Evolutionary conservation across 2,888 invertebrate species (phyloP), one percentile per base, ranked within the genome.

Genomic region (Hydrotaea diabolus): DNA sequence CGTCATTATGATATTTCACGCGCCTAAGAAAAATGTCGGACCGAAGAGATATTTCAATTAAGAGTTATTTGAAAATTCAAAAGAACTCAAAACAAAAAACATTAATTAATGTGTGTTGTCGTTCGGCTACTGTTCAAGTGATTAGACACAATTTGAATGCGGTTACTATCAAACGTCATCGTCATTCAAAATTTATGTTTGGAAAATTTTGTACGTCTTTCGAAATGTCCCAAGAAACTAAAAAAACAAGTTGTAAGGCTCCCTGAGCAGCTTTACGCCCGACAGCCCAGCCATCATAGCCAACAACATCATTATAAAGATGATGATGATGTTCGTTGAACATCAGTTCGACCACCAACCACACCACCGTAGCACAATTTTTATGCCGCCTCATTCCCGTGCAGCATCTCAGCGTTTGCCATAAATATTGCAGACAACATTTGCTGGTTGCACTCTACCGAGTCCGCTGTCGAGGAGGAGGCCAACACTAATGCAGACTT

Each of bases 101-200:
- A 73, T 73, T 57, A 73, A 73, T 73, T 57, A 39, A 73, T 55
- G 57, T 19, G 23, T 21, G 23, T 39, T 46, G 15, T 21, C 39
- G 23, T 36, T 76, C 11, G 15, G 85, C 85, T 82, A 79, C 85
- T 82, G 85, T 69, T 77, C 69, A 85, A 46, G 46, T 46, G 69
- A 69, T 69, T 69, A 85, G 81, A 73, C 76, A 81, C 36, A 79
- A 80, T 83, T 83, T 75, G 11, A 31, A 43, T 31, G n/a, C 0
- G 46, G 11, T 66, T 8, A 66, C 19, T 36, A 31, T 66, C 17
- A 31, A 1, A n/a, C 17, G 9, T 43, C 43, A 13, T 49, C 2
- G n/a, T n/a, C n/a, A 49, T 49, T 49, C 7, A n/a, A 49, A 49
- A 49, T 49, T 49, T 49, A 49, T 49, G 49, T n/a, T 49, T 49